Evolutionary conservation across 2,797 vertebrate genomes (phyloP).

Genomic region (Dendrocincla tyrannina): DNA sequence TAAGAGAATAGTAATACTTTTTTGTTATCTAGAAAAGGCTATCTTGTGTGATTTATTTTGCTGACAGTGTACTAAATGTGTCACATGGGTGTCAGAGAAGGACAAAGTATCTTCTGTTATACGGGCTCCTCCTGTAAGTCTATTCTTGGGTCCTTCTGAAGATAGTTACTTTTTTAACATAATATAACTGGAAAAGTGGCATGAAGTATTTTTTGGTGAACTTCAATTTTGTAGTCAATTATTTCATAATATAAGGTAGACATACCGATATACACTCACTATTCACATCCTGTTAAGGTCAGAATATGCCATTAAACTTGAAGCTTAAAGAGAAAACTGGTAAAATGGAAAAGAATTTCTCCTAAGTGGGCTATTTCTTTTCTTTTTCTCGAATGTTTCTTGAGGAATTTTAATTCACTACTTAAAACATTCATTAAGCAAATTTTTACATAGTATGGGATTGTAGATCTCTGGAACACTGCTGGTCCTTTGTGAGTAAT

Average conservation of each 20-base stretch:
- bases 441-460: not conserved
- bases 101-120: constrained; percentile 2
- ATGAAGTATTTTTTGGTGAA: not conserved
- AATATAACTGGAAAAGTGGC: not conserved
- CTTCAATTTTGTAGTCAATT: not conserved
- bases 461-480: not conserved
- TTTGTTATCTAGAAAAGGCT: constrained; percentile 15
- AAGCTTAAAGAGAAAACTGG: not conserved
- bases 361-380: not conserved
- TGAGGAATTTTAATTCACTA: not conserved
- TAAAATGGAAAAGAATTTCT: not conserved
- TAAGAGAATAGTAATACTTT: not conserved
- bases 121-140: not conserved
- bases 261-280: not conserved
- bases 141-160: not conserved
- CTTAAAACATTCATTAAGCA: not conserved
- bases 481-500: not conserved
- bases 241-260: not conserved
- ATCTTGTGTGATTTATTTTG: constrained; percentile 11
- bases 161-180: not conserved
- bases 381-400: not conserved
- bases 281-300: not conserved
- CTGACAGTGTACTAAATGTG: not conserved
- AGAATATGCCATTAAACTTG: not conserved
- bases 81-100: not conserved